phyloP scores from a whole-genome alignment of 1,140 invertebrate genomes.

The Battus philenor region DNA sequence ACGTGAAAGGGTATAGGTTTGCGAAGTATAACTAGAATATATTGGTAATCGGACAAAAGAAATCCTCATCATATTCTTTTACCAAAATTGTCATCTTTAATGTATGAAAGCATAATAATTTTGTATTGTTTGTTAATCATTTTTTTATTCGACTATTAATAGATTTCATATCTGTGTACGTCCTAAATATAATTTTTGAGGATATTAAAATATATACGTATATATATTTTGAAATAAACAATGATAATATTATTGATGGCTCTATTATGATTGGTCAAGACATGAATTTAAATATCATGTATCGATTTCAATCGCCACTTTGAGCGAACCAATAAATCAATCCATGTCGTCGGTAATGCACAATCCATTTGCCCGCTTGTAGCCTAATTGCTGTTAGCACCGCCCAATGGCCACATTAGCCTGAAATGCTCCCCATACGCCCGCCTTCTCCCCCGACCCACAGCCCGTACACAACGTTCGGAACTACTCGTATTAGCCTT shows the following conservation, averaged over 20 bases:
- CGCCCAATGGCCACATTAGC: constrained; percentile 69
- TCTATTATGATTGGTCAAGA: neutral
- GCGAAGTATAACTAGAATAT: no score
- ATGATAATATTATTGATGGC: constrained; percentile 1
- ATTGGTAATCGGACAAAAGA: no score
- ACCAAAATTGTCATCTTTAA: no score
- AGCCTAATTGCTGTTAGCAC: constrained; percentile 71
- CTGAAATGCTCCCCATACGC: constrained; percentile 44
- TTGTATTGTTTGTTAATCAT: no score
- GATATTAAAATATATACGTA: no score
- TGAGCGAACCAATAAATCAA: constrained; percentile 65
- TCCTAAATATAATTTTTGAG: no score
- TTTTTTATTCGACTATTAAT: no score
- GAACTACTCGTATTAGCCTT: constrained; percentile 42
- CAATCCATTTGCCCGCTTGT: constrained; percentile 71
- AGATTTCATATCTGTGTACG: no score
- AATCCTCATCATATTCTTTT: no score
- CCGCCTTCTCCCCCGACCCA: constrained; percentile 25
- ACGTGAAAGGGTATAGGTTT: constrained; percentile 72
- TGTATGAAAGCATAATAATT: no score
- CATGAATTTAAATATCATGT: constrained; percentile 5
- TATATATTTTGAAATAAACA: no score
- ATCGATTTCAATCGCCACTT: constrained; percentile 35
- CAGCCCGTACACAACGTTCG: constrained; percentile 33
- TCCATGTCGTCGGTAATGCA: constrained; percentile 68